Percentiles rank a stretch among this genome's conserved stretches.
Conservation (phyloP, 2,797 vertebrate genomes). For the Ambastaia sidthimunki region DNA sequence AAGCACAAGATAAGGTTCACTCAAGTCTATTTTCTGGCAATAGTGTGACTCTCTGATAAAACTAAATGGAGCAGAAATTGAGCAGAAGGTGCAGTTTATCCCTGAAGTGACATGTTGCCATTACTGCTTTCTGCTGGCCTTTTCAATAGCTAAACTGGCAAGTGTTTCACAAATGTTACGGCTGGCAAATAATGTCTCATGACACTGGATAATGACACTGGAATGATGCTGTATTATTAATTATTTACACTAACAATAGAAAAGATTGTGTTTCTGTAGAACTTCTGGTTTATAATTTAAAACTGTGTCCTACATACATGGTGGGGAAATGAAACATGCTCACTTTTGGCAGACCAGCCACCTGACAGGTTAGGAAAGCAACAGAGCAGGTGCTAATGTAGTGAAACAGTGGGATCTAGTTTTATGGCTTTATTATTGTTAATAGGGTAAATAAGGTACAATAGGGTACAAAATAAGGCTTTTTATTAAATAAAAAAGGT, state of each 20-base stretch:
- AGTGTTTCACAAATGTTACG: background rate
- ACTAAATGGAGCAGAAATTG: constrained; percentile 28
- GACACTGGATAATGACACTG: too few relatives aligned
- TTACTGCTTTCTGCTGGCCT: constrained; percentile 14
- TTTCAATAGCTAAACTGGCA: constrained; percentile 1
- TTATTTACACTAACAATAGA: background rate
- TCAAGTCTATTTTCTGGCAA: constrained; percentile 9
- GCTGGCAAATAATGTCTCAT: background rate
- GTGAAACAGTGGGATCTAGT: constrained; percentile 28
- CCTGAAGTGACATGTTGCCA: constrained; percentile 34
- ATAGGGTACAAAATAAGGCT: background rate
- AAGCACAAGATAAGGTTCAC: constrained; percentile 2
- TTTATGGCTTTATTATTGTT: constrained; percentile 31
- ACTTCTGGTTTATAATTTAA: constrained; percentile 34
- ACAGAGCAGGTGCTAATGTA: constrained; percentile 21
- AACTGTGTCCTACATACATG: constrained; percentile 27
- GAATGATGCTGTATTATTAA: too few relatives aligned
- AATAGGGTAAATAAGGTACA: constrained; percentile 20
- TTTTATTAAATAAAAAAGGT: too few relatives aligned
- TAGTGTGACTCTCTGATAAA: constrained; percentile 15
- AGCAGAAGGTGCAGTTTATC: constrained; percentile 25
- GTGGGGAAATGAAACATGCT: background rate
- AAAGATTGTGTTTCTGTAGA: constrained; percentile 9
- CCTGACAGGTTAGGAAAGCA: background rate
- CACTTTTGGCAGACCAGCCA: background rate